These are phyloP conservation scores for Scatophagus argus DNA, from an alignment of 2,113 vertebrate species.

Conservation along the genomic window DNA sequence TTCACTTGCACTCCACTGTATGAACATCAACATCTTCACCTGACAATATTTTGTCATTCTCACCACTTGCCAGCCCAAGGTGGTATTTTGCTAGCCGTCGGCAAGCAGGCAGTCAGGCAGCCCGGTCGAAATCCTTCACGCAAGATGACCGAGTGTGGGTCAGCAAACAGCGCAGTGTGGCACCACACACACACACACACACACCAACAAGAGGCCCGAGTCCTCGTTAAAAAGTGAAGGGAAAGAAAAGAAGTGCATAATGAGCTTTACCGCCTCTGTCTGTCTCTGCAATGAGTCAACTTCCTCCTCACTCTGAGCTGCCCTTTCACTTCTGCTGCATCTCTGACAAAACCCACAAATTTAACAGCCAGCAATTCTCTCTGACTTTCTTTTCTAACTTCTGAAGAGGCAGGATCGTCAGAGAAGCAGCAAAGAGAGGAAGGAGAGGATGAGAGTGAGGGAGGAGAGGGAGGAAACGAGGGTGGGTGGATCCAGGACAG, in stretches of 20 bases:
- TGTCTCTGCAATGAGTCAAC: conserved; percentile 33
- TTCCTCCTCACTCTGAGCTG: conserved; percentile 37
- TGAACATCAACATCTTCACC: too few species aligned
- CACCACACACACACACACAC: too few species aligned
- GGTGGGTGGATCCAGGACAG: neutral
- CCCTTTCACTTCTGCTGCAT: conserved; percentile 48
- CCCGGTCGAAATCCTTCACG: neutral
- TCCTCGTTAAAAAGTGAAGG: conserved; percentile 15
- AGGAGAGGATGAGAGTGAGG: neutral
- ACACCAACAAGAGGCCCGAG: neutral
- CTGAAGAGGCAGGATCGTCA: neutral
- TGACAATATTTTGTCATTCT: too few species aligned
- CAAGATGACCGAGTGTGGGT: neutral
- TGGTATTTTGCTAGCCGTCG: too few species aligned
- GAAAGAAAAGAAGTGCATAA: conserved; percentile 16
- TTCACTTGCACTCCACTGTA: too few species aligned
- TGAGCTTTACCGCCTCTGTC: conserved; percentile 20
- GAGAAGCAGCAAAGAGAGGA: neutral
- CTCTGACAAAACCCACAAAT: conserved; percentile 18
- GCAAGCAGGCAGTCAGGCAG: too few species aligned
- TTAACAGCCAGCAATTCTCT: neutral
- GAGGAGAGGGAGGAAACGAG: neutral
- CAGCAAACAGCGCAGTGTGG: neutral
- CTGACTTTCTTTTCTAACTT: conserved; percentile 2
- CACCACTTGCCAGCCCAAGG: too few species aligned